Conservation (phyloP, 1,140 invertebrate species). For the Stratiolaelaps scimitus region DNA sequence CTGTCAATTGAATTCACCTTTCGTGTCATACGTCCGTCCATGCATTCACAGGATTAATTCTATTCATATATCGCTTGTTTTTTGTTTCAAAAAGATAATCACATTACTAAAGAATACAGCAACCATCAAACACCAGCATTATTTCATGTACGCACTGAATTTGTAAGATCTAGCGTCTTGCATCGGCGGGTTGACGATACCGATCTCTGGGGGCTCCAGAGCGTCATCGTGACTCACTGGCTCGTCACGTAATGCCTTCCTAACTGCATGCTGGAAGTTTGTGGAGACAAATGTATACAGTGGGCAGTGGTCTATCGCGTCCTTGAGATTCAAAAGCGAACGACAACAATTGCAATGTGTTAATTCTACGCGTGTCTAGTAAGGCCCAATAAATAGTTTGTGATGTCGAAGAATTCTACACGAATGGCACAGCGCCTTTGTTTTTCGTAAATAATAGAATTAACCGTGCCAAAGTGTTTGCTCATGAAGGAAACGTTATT, state of each 20-base stretch:
- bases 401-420: not conserved
- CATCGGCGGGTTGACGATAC: not conserved
- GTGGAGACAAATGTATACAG: conserved; percentile 9
- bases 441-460: not conserved
- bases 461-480: not conserved
- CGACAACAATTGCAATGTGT: too few relatives aligned
- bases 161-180: not conserved
- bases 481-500: not conserved
- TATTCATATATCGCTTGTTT: too few relatives aligned
- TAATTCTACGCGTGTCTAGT: too few relatives aligned
- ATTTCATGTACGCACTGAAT: not conserved
- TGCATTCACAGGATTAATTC: too few relatives aligned
- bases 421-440: not conserved
- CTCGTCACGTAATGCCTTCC: conserved; percentile 1
- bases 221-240: not conserved
- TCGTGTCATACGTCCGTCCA: too few relatives aligned
- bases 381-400: not conserved
- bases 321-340: too few relatives aligned
- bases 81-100: too few relatives aligned
- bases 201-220: not conserved
- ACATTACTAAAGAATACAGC: too few relatives aligned
- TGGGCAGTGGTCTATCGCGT: not conserved
- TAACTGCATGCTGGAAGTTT: not conserved
- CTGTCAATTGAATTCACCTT: too few relatives aligned
- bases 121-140: not conserved